Conservation (phyloP, 2,797 vertebrate genomes). For the Aeoliscus strigatus region DNA sequence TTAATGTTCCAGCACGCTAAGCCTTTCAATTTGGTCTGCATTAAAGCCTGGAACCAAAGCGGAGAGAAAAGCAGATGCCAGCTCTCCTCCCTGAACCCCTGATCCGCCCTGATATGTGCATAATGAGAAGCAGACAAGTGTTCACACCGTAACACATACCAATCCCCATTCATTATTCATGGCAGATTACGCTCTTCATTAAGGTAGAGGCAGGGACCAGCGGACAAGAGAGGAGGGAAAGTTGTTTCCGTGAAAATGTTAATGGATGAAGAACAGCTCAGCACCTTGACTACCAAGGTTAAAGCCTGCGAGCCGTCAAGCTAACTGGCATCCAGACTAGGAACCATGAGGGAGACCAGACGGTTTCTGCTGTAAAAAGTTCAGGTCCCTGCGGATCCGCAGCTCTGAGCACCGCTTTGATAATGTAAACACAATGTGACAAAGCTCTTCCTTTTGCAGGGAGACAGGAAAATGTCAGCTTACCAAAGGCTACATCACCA, state of each 20-base stretch:
- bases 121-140: constrained; percentile 74
- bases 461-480: constrained; percentile 53
- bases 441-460: constrained; percentile 48
- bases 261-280: constrained; percentile 29
- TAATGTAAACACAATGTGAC: constrained; percentile 61
- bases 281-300: constrained; percentile 14
- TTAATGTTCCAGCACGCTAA: constrained; percentile 53
- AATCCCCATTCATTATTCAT: constrained; percentile 75
- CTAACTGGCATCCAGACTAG: constrained; percentile 32
- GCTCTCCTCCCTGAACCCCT: constrained; percentile 56
- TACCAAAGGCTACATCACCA: constrained; percentile 25
- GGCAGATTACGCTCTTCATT: constrained; percentile 74
- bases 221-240: constrained; percentile 39
- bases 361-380: constrained; percentile 44
- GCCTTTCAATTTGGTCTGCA: constrained; percentile 48
- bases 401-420: constrained; percentile 48
- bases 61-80: constrained; percentile 61
- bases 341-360: constrained; percentile 24
- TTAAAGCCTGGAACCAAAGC: constrained; percentile 67
- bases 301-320: constrained; percentile 32
- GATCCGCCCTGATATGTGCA: constrained; percentile 69
- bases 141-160: constrained; percentile 72
- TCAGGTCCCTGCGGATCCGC: constrained; percentile 36
- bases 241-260: constrained; percentile 28
- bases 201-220: constrained; percentile 50